Base-by-base conservation (phyloP, 2,797 vertebrate genomes). In the Potorous gilbertii region DNA sequence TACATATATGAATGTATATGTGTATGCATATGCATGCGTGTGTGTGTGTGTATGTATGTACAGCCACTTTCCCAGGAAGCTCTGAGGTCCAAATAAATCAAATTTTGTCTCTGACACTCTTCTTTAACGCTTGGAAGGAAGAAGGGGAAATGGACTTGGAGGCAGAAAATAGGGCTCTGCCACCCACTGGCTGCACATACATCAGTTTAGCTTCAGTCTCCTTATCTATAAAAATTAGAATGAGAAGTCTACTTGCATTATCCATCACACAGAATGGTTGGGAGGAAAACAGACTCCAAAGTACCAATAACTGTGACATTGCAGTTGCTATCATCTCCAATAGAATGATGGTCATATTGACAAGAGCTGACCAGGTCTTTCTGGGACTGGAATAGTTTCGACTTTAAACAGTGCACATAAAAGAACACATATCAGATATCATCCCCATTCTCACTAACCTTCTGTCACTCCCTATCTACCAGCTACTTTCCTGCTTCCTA, bases 161-260 rank as follows among this genome's bases (percentile, higher is more conserved):
- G 21, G 21, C 40, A 24, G 8, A 74, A 81, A 46, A 27, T 10
- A 3, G 24, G 40, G 3, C 1, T 24, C 3, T 50, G 0, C 4
- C 40, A 12, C 0, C 21, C 50, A 50, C 8, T 24, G 66, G n/a
- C 18, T 87, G 9, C 40, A 87, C 24, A 87, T 12, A 12, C 21
- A 50, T 87, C 62, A 74, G 29, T 50, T 87, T 46, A 56, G 92
- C 55, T 91, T 94, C 90, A 16, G 66, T 90, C 95, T 96, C 94
- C 93, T 95, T 90, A 55, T 94, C 92, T 97, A 92, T 95, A 93
- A 96, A 97, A 87, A 94, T 55, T 55, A 90, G 96, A 92, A 97
- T 94, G 55, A 95, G 93, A 94, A 95, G 27, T 87, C 46, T 27
- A 27, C 40, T 27, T 46, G 74, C 21, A 74, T 16, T 96, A 94